These are phyloP conservation scores for Horisme vitalbata DNA, from an alignment of 2,888 invertebrate genomes.

Conservation along the genomic window DNA sequence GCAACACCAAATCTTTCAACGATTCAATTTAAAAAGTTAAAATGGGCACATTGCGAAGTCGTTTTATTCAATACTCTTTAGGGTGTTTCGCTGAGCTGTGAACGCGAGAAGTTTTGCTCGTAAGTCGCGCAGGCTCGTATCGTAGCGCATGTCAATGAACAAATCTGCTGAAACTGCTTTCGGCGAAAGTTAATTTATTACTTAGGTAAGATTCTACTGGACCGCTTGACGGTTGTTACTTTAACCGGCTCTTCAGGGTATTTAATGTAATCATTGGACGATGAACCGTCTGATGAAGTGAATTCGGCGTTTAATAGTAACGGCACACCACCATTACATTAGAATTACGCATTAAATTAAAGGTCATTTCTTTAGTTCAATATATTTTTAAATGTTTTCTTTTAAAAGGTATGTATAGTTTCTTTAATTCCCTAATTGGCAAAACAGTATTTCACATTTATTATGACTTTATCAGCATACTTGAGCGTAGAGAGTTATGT, in stretches of 20 bases:
- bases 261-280: too few species aligned
- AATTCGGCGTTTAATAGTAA: too few species aligned
- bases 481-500: constrained; percentile 1
- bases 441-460: neutral
- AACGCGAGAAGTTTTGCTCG: constrained; percentile 26
- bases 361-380: too few species aligned
- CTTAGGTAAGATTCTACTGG: too few species aligned
- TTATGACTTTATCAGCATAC: neutral
- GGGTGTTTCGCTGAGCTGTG: constrained; percentile 29
- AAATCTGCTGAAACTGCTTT: constrained; percentile 29
- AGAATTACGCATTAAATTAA: too few species aligned
- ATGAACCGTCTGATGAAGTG: too few species aligned
- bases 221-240: too few species aligned
- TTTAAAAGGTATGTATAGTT: too few species aligned
- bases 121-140: constrained; percentile 23
- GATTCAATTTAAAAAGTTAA: constrained; percentile 30
- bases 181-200: constrained; percentile 24
- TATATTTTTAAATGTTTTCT: too few species aligned
- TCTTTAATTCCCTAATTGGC: neutral
- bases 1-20: constrained; percentile 21
- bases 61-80: constrained; percentile 35
- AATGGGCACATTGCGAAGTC: constrained; percentile 28
- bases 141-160: constrained; percentile 24
- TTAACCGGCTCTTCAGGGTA: too few species aligned
- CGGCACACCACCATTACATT: too few species aligned